Evolutionary conservation across 2,113 vertebrate genomes (phyloP), one percentile per base, ranked within the genome.

Genomic region (Columba janthina): DNA sequence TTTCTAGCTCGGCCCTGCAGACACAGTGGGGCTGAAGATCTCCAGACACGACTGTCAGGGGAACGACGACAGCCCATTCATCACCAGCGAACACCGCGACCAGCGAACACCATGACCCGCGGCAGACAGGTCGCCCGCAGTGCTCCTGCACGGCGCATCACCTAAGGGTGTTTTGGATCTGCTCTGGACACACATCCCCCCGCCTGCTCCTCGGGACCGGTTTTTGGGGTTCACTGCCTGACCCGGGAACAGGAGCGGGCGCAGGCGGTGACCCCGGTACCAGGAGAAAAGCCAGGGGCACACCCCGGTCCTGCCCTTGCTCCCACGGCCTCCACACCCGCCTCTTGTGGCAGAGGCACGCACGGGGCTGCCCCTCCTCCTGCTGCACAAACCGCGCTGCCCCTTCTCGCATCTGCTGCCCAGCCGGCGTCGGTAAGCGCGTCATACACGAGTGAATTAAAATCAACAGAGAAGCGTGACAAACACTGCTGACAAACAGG

Each of bases 241-340:
- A 89, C 19, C 17, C 0, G 1, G 36, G 48, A 32, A 24, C 12
- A n/a, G 69, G 14, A 36, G 4, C 1, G 29, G 42, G 40, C 11
- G 5, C 34, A 28, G 74, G 65, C 15, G 51, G 64, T 6, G 50
- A 46, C n/a, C 24, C 28, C 57, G 28, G 32, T 1, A 25, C 62
- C 3, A 14, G 20, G 31, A 44, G n/a, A 31, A 57, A 34, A 42
- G 25, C 50, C 31, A 42, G 57, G 34, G 38, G 31, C 13, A 5
- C 17, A 7, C 0, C 10, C 36, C 0, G 0, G 71, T 26, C 75
- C 74, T 31, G 34, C 21, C 22, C 26, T 5, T 5, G 25, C 48
- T 83, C 66, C 3, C 9, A 44, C 51, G 54, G 56, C 77, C n/a
- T n/a, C 42, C 5, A 1, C 57, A 5, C 24, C 57, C 36, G 36